Conservation (phyloP, 2,797 vertebrate genomes). For the Tragopan temminckii region DNA sequence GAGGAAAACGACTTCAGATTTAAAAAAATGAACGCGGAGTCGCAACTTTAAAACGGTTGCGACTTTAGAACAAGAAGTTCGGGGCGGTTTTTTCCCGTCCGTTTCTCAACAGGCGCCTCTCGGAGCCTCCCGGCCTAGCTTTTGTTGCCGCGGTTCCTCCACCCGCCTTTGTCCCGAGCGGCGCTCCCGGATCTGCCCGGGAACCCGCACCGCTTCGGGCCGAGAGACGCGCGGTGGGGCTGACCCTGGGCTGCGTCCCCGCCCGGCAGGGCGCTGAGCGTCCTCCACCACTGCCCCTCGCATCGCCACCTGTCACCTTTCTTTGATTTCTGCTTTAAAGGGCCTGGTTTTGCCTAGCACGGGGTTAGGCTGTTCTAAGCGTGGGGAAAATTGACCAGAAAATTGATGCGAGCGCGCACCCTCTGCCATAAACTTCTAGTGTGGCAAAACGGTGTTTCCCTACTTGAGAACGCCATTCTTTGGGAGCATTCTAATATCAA, state of each 20-base stretch:
- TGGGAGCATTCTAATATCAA: neutral
- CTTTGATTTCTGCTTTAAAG: neutral
- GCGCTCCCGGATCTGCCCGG: conserved; percentile 16
- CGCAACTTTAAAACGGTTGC: neutral
- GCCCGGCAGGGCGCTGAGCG: neutral
- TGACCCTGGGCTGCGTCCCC: neutral
- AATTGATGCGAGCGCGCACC: neutral
- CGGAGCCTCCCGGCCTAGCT: conserved; percentile 26
- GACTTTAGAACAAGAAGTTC: neutral
- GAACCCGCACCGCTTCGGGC: neutral
- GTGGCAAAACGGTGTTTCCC: neutral
- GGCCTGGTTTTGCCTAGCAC: neutral
- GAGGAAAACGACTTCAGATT: neutral
- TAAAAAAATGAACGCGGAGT: neutral
- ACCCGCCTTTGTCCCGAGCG: conserved; percentile 34
- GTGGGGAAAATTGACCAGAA: neutral
- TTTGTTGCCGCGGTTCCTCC: conserved; percentile 37
- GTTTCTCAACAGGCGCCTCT: neutral
- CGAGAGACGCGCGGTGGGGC: neutral
- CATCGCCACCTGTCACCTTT: conserved; percentile 30
- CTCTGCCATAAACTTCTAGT: neutral
- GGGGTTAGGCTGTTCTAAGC: neutral
- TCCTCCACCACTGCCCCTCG: neutral
- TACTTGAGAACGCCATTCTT: neutral
- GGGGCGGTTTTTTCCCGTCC: neutral